Base-by-base conservation (phyloP, 2,113 vertebrate species). In the Coracopsis vasa region DNA sequence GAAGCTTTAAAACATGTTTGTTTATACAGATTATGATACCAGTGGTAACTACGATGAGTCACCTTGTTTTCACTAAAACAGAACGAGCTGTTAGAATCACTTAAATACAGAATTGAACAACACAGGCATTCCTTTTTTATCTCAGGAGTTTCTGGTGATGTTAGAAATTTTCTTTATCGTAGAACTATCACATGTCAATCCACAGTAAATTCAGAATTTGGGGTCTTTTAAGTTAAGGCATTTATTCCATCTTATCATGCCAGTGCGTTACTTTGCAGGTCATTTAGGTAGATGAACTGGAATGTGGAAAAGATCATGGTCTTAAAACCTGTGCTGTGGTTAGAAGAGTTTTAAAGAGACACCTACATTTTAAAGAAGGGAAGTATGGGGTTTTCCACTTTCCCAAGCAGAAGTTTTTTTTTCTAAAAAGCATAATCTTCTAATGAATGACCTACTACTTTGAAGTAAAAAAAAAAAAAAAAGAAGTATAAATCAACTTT, bases 11-110 rank as follows among this genome's bases (percentile, higher is more conserved):
- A 96, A 96, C 37, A 67, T 73, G 91, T 96, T 96, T 96, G 56
- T 96, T 97, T 96, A 95, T 66, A 96, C 58, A 84, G 70, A 95
- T 96, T 94, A 91, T 95, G 86, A 92, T 62, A 97, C 83, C 53
- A 96, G 75, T 88, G 72, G 74, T 94, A 97, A 88, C 80, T 53
- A 88, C 0, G 75, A 91, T 85, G 95, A 81, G 71, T 88, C 95
- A 92, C 37, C 50, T 92, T 80, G 92, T 80, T 94, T 96, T 86
- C 69, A 91, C 27, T 95, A 5, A 89, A 95, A 75, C 20, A 85
- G 61, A 97, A 95, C 21, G 47, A 71, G 88, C 66, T 92, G 53
- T 80, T 95, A 90, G 42, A 78, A 78, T 78, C 51, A 89, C 64
- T 80, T 94, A 80, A 94, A 85, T 58, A 78, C 7, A 83, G 33